Evolutionary conservation across 2,888 invertebrate species (phyloP).

Genomic region (Iselma pallidipennis): DNA sequence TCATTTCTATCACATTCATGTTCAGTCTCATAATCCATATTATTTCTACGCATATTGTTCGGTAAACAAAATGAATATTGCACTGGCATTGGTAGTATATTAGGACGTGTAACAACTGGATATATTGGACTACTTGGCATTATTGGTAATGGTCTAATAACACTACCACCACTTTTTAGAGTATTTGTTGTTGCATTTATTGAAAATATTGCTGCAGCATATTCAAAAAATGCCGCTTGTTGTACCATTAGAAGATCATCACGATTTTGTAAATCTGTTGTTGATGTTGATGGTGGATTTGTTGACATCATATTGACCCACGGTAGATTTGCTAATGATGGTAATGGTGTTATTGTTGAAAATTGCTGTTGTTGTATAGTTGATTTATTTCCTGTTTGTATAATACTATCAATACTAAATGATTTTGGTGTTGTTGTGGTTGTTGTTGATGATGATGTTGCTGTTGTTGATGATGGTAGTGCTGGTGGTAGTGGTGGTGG

Average conservation of each 20-base stretch:
- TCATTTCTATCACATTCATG: conserved; percentile 32
- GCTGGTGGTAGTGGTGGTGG: conserved; percentile 28
- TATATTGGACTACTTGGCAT: conserved; percentile 29
- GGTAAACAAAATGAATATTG: conserved; percentile 35
- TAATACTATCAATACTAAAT: conserved; percentile 50
- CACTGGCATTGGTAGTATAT: conserved; percentile 28
- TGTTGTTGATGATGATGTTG: conserved; percentile 18
- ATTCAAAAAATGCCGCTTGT: conserved; percentile 41
- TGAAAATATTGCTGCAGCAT: conserved; percentile 33
- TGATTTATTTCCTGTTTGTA: conserved; percentile 34
- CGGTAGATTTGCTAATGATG: conserved; percentile 23
- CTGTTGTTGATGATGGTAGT: conserved; percentile 1
- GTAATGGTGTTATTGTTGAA: conserved; percentile 11
- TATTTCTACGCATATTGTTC: conserved; percentile 22
- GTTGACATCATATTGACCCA: conserved; percentile 26
- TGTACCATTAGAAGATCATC: conserved; percentile 52
- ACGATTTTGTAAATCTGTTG: conserved; percentile 12
- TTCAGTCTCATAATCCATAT: conserved; percentile 34
- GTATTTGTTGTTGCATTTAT: conserved; percentile 29
- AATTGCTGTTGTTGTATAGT: conserved; percentile 19
- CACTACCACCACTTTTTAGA: conserved; percentile 19
- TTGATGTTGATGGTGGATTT: conserved; percentile 14
- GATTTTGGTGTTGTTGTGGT: conserved; percentile 34
- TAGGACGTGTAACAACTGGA: conserved; percentile 5
- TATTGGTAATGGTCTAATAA: conserved; percentile 31